A percentile compares a stretch with the other conserved stretches of the same genome.
These are phyloP conservation scores for Poecilobothrus nobilitatus DNA, from an alignment of 2,888 invertebrate species.

Conservation along the genomic window DNA sequence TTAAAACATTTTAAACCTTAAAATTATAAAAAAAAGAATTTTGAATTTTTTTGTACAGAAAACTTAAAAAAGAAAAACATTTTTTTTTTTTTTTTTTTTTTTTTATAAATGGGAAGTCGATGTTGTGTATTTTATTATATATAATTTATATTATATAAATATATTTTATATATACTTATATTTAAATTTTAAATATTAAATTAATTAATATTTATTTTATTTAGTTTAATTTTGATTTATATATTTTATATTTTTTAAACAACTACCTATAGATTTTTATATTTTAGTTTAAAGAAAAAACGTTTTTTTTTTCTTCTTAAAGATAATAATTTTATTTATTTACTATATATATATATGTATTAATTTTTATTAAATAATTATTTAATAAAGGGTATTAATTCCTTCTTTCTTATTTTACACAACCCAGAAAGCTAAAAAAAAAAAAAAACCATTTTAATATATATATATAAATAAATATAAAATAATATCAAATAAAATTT, in stretches of 20 bases:
- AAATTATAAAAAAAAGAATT: neutral
- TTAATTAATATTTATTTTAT: neutral
- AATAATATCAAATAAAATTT: neutral
- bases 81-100: neutral
- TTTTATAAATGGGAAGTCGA: neutral
- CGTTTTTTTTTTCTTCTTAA: no score
- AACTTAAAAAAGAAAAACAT: neutral
- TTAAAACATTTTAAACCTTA: no score
- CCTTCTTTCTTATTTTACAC: neutral
- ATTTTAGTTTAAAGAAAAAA: no score
- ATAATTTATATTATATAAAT: neutral
- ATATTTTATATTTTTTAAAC: no score
- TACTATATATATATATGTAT: no score
- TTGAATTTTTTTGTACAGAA: neutral
- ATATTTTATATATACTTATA: neutral
- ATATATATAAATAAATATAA: no score
- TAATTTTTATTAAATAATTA: neutral
- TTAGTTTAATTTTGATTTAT: neutral
- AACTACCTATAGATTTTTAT: no score
- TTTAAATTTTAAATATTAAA: slow-evolving; percentile 1
- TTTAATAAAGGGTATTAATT: neutral
- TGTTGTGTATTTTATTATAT: neutral
- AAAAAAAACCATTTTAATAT: no score
- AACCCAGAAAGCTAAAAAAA: neutral
- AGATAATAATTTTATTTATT: no score